phyloP scores from a whole-genome alignment of 2,113 vertebrate species.

The Oryzias javanicus region DNA sequence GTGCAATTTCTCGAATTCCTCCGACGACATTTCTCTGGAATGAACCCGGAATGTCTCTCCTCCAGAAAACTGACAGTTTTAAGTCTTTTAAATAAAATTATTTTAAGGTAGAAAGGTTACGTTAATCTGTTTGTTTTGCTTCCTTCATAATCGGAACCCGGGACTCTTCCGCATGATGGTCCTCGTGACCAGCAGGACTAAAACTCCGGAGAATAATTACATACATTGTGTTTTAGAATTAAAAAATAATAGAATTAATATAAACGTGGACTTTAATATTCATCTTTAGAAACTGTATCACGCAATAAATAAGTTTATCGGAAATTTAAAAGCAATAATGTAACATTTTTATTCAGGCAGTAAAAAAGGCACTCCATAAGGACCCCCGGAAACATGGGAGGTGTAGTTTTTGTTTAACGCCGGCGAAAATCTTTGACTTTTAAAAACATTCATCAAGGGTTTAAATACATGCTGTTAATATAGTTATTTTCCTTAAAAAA shows the following conservation, averaged over 20 bases:
- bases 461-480: too few relatives aligned
- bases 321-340: rapidly evolving
- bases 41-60: background rate
- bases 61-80: background rate
- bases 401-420: conserved; percentile 14
- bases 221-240: background rate
- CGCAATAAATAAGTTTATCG: background rate
- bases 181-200: conserved; percentile 47
- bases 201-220: conserved; percentile 17
- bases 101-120: too few relatives aligned
- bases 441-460: too few relatives aligned
- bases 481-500: too few relatives aligned
- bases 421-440: too few relatives aligned
- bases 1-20: conserved; percentile 90
- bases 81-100: too few relatives aligned
- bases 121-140: conserved; percentile 5
- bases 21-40: conserved; percentile 80
- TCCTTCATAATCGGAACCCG: conserved; percentile 44
- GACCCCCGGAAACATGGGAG: conserved; percentile 25
- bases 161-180: conserved; percentile 58
- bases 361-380: background rate
- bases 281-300: background rate
- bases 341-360: conserved; percentile 37
- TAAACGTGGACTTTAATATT: background rate
- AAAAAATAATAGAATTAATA: too few relatives aligned